Conservation (phyloP, 2,888 invertebrate genomes). For the Ophion ellenae region DNA sequence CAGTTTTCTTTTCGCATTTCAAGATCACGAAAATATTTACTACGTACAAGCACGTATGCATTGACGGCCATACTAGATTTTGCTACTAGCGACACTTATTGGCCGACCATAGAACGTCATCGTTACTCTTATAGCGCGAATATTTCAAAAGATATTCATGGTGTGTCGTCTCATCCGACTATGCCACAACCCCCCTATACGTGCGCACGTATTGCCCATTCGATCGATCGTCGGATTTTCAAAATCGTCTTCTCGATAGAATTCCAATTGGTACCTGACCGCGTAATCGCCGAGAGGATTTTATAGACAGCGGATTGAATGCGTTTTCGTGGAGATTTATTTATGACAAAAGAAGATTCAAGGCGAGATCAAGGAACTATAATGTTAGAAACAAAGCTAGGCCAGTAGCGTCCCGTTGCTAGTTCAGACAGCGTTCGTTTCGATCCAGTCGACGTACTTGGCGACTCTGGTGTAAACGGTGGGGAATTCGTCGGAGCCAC, state of each 20-base stretch:
- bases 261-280: background rate
- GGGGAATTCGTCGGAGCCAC: conserved; percentile 73
- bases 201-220: background rate
- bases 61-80: no score
- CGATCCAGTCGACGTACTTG: conserved; percentile 73
- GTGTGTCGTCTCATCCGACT: no score
- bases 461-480: conserved; percentile 77
- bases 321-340: background rate
- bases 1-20: no score
- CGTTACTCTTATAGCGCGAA: no score
- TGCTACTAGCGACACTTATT: no score
- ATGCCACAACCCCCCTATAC: no score
- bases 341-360: background rate
- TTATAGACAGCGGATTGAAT: background rate
- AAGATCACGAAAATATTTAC: no score
- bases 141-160: no score
- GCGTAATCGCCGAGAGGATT: background rate
- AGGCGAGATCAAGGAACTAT: background rate
- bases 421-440: conserved; percentile 62
- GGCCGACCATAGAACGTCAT: no score
- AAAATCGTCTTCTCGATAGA: background rate
- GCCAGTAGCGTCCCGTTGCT: background rate
- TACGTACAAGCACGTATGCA: no score
- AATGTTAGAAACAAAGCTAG: background rate
- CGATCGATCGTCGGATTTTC: background rate